Percentiles rank a stretch among this genome's conserved stretches.
phyloP scores from a whole-genome alignment of 2,797 vertebrate genomes.

The Gorsachius magnificus region DNA sequence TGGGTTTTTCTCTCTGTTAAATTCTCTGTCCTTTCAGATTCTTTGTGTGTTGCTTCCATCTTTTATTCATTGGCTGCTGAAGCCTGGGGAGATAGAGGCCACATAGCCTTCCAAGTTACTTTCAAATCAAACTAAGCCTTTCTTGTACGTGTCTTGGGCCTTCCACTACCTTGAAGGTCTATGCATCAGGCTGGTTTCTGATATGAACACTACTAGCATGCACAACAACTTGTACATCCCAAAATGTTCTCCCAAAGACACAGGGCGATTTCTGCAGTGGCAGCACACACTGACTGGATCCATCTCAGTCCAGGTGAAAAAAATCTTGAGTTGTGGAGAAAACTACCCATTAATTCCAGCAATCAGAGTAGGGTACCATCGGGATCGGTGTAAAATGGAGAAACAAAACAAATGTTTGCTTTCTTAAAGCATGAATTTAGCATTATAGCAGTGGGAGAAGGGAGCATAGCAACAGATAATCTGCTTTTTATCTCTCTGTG shows the following conservation, averaged over 20 bases:
- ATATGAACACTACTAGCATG: neutral
- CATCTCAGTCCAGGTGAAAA: neutral
- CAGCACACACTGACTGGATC: neutral
- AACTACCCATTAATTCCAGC: neutral
- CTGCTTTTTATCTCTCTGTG: neutral
- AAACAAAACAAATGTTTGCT: neutral
- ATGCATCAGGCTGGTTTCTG: neutral
- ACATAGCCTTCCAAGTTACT: neutral
- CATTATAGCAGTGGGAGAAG: neutral
- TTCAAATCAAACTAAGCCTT: neutral
- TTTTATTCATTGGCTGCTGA: constrained; percentile 25
- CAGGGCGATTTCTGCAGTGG: neutral
- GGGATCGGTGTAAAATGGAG: neutral
- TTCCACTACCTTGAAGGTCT: neutral
- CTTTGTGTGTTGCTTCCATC: neutral
- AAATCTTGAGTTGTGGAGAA: neutral
- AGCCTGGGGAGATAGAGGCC: neutral
- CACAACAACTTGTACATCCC: neutral
- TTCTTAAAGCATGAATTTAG: neutral
- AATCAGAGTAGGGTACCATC: neutral
- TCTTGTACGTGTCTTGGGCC: neutral
- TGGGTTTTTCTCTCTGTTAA: neutral
- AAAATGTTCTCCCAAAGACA: neutral
- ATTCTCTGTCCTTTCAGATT: neutral
- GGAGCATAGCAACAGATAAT: neutral